phyloP scores from a whole-genome alignment of 1,140 invertebrate species.

The Trachelipus rathkii region DNA sequence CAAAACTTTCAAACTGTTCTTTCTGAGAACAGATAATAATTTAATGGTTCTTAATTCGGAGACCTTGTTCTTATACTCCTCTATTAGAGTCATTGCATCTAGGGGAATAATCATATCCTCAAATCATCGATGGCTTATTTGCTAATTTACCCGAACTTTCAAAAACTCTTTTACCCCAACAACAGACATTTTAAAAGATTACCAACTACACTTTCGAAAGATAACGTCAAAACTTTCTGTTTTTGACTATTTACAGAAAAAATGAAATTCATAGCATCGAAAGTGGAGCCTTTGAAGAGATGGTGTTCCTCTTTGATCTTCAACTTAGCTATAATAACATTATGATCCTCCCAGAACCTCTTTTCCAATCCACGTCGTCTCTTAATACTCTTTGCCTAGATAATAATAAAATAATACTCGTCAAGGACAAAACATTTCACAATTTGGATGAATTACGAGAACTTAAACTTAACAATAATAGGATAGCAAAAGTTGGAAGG shows the following conservation, averaged over 20 bases:
- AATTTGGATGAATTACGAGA: slow-evolving; percentile 69
- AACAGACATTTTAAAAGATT: slow-evolving; percentile 85
- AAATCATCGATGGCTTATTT: slow-evolving; percentile 70
- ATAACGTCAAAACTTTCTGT: slow-evolving; percentile 70
- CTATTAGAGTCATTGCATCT: slow-evolving; percentile 50
- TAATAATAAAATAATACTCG: slow-evolving; percentile 77
- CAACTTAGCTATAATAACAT: slow-evolving; percentile 84
- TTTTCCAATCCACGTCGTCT: slow-evolving; percentile 69
- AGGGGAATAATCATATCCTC: slow-evolving; percentile 60
- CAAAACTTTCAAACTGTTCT: slow-evolving; percentile 49
- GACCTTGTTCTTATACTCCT: slow-evolving; percentile 43
- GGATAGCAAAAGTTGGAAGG: slow-evolving; percentile 65
- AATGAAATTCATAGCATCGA: slow-evolving; percentile 77
- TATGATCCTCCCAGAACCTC: slow-evolving; percentile 64
- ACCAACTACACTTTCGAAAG: slow-evolving; percentile 72
- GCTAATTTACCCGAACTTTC: slow-evolving; percentile 68
- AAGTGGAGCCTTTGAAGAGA: slow-evolving; percentile 63
- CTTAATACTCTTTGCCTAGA: slow-evolving; percentile 81
- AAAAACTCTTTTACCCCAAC: slow-evolving; percentile 78
- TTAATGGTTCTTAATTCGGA: slow-evolving; percentile 42
- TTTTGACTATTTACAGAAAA: slow-evolving; percentile 78
- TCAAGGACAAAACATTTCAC: slow-evolving; percentile 74
- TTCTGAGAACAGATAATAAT: slow-evolving; percentile 49
- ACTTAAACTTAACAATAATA: slow-evolving; percentile 79
- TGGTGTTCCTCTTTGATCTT: slow-evolving; percentile 71